Evolutionary conservation across 2,888 invertebrate species (phyloP), one percentile per base, ranked within the genome.

Genomic region (Heliconius cydno): DNA sequence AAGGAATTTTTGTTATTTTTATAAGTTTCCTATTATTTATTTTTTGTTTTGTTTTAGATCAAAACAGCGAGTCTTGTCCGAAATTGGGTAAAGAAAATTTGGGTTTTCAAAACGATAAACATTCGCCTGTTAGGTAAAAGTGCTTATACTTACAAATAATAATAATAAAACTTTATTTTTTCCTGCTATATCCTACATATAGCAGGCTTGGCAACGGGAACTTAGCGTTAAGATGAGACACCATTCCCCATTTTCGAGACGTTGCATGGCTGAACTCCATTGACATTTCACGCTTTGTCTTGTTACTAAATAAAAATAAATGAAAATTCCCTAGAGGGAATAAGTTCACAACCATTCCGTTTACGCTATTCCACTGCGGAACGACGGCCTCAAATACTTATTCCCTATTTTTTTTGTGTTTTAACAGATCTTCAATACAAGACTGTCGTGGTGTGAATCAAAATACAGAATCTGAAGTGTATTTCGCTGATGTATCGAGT

Each of bases 401-500:
- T 60, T 60, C 10, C n/a, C 3, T 60, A 60, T 3, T 60, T 10
- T 60, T 10, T 9, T 9, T 22, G 19, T 60, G 3, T n/a, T 60
- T 10, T 7, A n/a, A 57, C 85, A 94, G 94, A 80, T 86, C 92
- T 0, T 94, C 92, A 1, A 92, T 95, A 88, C 95, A 95, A 68
- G 94, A 94, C 38, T 92, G 93, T 75, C 85, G 91, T 5, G 90
- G 81, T 0, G 89, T 89, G 25, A 96, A 95, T 82, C 97, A 96
- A 86, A 96, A 96, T 41, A 96, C 97, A 0, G 98, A 98, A 87
- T 97, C 97, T 0, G 98, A 98, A 88, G 96, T 98, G 0, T 98
- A 98, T 88, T 98, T 98, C 86, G 98, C 98, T 0, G 98, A 98
- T 85, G 98, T 98, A 0, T 98, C 98, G 41, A 97, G 97, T 80